A percentile compares a stretch with the other conserved stretches of the same genome.
These are phyloP conservation scores for Hololepta plana DNA, from an alignment of 2,888 invertebrate genomes.

Conservation along the genomic window DNA sequence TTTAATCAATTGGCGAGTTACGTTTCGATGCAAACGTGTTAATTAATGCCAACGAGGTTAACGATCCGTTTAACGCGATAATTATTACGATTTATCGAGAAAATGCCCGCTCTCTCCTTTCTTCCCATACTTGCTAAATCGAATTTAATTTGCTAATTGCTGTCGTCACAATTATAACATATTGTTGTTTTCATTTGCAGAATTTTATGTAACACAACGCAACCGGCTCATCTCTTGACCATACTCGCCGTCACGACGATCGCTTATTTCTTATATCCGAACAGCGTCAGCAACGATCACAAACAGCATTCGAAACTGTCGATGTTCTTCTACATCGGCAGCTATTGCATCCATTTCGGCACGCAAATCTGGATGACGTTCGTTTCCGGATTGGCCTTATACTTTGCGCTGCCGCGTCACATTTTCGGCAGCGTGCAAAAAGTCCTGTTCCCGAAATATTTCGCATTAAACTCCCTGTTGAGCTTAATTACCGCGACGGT, in stretches of 20 bases:
- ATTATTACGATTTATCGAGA: too few species aligned
- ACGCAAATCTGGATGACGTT: conserved; percentile 89
- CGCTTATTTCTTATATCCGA: conserved; percentile 30
- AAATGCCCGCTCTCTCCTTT: too few species aligned
- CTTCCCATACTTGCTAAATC: too few species aligned
- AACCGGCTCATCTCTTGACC: conserved; percentile 62
- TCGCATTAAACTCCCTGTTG: conserved; percentile 56
- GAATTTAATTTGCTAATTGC: too few species aligned
- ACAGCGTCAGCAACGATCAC: conserved; percentile 14
- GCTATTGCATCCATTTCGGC: conserved; percentile 69
- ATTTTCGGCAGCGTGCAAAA: conserved; percentile 77
- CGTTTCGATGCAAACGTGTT: too few species aligned
- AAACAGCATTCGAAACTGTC: conserved; percentile 26
- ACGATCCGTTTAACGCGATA: too few species aligned
- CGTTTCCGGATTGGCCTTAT: conserved; percentile 71
- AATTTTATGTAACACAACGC: conserved; percentile 50
- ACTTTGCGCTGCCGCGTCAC: conserved; percentile 70
- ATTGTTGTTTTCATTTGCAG: too few species aligned
- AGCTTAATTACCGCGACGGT: conserved; percentile 55
- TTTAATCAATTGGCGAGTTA: too few species aligned
- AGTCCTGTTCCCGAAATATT: conserved; percentile 73
- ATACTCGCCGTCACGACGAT: conserved; percentile 39
- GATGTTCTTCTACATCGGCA: conserved; percentile 53
- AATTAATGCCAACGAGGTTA: too few species aligned
- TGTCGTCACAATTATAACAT: too few species aligned